A percentile compares a stretch with the other conserved stretches of the same genome.
phyloP scores from a whole-genome alignment of 2,113 vertebrate species.

The Antechinus flavipes region DNA sequence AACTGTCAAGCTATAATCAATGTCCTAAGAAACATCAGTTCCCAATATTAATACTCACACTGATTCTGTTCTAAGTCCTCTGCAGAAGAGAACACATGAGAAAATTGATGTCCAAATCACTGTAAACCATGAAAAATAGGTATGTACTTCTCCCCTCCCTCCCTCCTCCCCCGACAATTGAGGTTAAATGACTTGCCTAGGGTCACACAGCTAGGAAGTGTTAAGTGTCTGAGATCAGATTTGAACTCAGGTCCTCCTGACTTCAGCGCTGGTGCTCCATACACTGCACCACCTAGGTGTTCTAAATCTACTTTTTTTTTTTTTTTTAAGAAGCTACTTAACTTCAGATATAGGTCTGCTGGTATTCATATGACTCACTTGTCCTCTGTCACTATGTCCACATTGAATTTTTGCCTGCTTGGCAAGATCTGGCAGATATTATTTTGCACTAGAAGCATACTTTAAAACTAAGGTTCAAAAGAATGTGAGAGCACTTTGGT shows the following conservation, averaged over 20 bases:
- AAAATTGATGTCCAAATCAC: background rate
- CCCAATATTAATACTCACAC: background rate
- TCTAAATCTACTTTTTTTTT: no score
- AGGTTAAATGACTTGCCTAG: no score
- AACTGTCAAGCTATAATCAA: background rate
- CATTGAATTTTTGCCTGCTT: background rate
- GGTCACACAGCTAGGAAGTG: no score
- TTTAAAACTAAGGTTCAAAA: background rate
- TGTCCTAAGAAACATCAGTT: background rate
- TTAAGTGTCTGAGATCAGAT: no score
- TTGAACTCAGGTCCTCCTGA: no score
- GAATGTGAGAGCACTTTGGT: background rate
- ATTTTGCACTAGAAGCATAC: background rate
- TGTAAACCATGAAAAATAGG: no score
- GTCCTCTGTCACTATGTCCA: background rate
- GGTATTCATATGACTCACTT: background rate
- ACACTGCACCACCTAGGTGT: no score
- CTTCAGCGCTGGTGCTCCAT: no score
- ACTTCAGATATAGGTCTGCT: background rate
- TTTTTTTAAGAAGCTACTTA: background rate
- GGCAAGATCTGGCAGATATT: background rate
- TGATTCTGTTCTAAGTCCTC: background rate
- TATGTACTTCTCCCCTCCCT: no score
- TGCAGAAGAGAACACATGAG: background rate
- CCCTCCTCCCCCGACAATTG: no score